phyloP scores from a whole-genome alignment of 2,797 vertebrate species.

The Xyrichtys novacula region DNA sequence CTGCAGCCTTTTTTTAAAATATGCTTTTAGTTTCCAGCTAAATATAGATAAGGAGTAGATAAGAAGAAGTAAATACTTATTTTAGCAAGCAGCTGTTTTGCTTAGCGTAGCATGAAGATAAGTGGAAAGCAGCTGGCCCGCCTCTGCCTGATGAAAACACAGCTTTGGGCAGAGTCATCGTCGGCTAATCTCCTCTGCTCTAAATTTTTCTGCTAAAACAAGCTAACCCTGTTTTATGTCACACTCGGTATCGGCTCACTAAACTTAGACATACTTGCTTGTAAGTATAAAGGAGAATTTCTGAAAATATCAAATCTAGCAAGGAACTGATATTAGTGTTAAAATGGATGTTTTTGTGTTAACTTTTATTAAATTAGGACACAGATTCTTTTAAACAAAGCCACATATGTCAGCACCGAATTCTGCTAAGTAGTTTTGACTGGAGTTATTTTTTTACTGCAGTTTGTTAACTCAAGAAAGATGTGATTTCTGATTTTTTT shows the following conservation, averaged over 20 bases:
- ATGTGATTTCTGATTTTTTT: conserved; percentile 40
- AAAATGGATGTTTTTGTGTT: neutral
- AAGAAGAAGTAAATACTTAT: too few relatives aligned
- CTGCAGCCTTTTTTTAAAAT: too few relatives aligned
- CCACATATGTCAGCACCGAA: conserved; percentile 8
- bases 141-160: too few relatives aligned
- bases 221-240: neutral
- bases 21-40: too few relatives aligned
- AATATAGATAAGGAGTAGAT: too few relatives aligned
- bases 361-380: conserved; percentile 23
- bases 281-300: neutral
- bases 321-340: neutral
- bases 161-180: too few relatives aligned
- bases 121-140: too few relatives aligned
- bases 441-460: conserved; percentile 9
- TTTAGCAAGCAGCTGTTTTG: neutral
- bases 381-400: conserved; percentile 2
- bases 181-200: neutral
- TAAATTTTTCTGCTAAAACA: neutral
- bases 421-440: conserved; percentile 21
- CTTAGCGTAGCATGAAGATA: conserved; percentile 1
- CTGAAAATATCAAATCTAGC: conserved; percentile 1
- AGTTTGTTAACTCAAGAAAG: conserved; percentile 23
- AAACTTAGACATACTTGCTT: neutral
- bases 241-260: neutral